Conservation (phyloP, 2,113 vertebrate species). For the Ophiodon elongatus region DNA sequence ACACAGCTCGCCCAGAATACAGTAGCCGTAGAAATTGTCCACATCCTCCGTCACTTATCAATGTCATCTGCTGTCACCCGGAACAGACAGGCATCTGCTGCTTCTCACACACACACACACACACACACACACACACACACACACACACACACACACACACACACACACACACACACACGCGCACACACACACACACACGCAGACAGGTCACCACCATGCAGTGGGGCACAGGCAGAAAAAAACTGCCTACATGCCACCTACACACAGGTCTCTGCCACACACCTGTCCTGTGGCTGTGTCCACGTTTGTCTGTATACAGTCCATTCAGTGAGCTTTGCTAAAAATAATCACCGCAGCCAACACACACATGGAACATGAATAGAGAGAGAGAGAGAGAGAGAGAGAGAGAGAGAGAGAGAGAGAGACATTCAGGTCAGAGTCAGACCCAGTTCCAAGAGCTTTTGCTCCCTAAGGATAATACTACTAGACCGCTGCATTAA, state of each 20-base stretch:
- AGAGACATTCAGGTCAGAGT: slow-evolving; percentile 80
- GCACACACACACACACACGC: neutral
- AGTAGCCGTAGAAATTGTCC: slow-evolving; percentile 49
- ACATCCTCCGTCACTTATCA: slow-evolving; percentile 65
- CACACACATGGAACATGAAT: slow-evolving; percentile 77
- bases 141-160: neutral
- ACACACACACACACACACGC: neutral
- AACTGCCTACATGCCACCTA: slow-evolving; percentile 4
- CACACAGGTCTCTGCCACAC: slow-evolving; percentile 42
- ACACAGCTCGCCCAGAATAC: slow-evolving; percentile 18
- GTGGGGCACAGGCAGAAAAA: neutral
- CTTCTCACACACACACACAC: slow-evolving; percentile 30
- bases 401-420: slow-evolving; percentile 37
- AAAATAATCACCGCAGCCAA: slow-evolving; percentile 76
- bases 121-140: neutral
- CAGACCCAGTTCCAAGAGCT: slow-evolving; percentile 81
- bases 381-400: slow-evolving; percentile 68
- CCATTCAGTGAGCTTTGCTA: slow-evolving; percentile 63
- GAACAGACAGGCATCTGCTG: slow-evolving; percentile 76
- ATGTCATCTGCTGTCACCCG: slow-evolving; percentile 74
- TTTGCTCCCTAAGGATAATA: slow-evolving; percentile 70
- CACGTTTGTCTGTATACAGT: slow-evolving; percentile 34
- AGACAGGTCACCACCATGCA: neutral
- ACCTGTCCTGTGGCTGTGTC: slow-evolving; percentile 59
- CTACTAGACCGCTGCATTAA: slow-evolving; percentile 75